These are phyloP conservation scores for Onychomys leucogaster DNA, from an alignment of 2,797 vertebrate genomes.

Conservation along the genomic window DNA sequence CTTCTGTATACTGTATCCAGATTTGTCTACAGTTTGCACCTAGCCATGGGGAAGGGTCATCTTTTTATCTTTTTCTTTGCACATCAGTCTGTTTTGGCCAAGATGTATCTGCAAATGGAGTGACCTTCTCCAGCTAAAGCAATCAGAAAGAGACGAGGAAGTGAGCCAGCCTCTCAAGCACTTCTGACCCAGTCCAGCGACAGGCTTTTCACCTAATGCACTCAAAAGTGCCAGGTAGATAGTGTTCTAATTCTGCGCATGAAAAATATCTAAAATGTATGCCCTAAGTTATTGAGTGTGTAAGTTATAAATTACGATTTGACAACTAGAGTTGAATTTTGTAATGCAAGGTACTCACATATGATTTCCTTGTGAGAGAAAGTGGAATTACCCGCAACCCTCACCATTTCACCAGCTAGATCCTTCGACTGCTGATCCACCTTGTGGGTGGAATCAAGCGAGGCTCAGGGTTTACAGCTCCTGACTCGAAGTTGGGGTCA, in stretches of 20 bases:
- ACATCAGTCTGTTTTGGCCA: background rate
- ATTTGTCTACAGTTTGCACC: background rate
- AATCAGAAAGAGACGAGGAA: background rate
- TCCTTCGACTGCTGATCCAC: background rate
- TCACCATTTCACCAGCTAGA: background rate
- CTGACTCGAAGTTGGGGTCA: background rate
- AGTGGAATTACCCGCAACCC: background rate
- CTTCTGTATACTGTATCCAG: background rate
- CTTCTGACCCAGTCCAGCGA: background rate
- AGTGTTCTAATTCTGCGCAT: conserved; percentile 6
- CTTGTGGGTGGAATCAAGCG: fast-evolving
- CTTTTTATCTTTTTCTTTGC: background rate
- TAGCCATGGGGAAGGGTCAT: background rate
- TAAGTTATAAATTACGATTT: conserved; percentile 13
- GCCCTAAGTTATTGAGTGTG: background rate
- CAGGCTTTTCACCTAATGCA: background rate
- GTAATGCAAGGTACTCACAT: background rate
- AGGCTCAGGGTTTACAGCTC: background rate
- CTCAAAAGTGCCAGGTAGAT: background rate
- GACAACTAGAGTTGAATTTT: conserved; percentile 29
- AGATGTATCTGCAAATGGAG: background rate
- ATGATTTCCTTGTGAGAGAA: background rate
- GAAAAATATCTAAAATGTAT: background rate
- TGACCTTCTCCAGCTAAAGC: background rate
- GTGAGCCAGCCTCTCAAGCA: background rate